A percentile compares a stretch with the other conserved stretches of the same genome.
Conservation (phyloP, 1,140 invertebrate genomes). For the Musca vetustissima region DNA sequence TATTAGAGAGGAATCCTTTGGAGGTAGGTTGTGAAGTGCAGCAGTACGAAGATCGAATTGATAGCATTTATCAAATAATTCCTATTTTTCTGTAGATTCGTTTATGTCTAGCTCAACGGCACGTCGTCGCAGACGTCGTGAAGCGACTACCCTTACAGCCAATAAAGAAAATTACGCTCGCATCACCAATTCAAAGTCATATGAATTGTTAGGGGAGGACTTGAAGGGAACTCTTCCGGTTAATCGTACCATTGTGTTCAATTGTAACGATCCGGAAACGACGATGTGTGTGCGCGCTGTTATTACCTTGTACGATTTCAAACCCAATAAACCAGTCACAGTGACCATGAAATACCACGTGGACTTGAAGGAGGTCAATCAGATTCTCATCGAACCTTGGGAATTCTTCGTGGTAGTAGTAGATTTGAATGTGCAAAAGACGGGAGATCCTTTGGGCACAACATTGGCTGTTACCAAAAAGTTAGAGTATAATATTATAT, state of each 20-base stretch:
- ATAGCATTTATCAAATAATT: background rate
- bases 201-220: constrained; percentile 47
- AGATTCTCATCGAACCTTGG: constrained; percentile 49
- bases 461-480: constrained; percentile 36
- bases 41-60: background rate
- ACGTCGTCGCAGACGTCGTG: constrained; percentile 33
- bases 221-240: constrained; percentile 45
- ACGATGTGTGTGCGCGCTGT: constrained; percentile 45
- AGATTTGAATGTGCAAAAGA: constrained; percentile 38
- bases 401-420: constrained; percentile 49
- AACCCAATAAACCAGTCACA: constrained; percentile 42
- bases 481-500: constrained; percentile 49
- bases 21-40: background rate
- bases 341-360: constrained; percentile 44
- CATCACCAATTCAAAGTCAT: constrained; percentile 39
- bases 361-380: constrained; percentile 48
- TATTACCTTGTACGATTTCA: constrained; percentile 46
- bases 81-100: constrained; percentile 6
- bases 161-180: constrained; percentile 47
- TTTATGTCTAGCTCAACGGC: constrained; percentile 39
- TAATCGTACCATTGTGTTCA: constrained; percentile 53
- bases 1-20: background rate
- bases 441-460: constrained; percentile 32
- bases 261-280: constrained; percentile 45
- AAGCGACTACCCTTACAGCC: constrained; percentile 39